Base-by-base conservation (phyloP, 2,888 invertebrate genomes). In the Pyrrhosoma nymphula region DNA sequence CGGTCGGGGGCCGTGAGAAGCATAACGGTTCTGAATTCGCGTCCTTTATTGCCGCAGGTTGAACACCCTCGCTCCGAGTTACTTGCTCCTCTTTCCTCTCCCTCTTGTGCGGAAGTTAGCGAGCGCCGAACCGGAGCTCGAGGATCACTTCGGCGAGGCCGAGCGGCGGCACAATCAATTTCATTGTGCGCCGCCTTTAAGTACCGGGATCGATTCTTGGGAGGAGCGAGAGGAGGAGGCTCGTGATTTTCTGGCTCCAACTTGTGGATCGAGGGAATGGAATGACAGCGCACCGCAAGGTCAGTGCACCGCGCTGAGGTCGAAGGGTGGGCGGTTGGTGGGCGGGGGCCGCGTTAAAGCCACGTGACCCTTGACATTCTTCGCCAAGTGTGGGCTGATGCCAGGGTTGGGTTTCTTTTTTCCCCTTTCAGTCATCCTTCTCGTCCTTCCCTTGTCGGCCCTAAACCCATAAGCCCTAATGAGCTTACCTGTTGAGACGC, bases 361-460 rank as follows among this genome's bases (percentile, higher is more conserved):
- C 69, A 82, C 35, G 35, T 82, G 82, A 82, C 82, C 82, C 82
- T 35, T 82, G 82, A 82, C 82, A 82, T 82, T 82, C 82, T 82
- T 35, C 82, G 30, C 12, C 30, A 82, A 82, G 82, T 35, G 82
- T 82, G 35, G 82, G 82, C 30, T 82, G 82, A 35, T 12, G n/a
- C 26, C 69, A 26, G 69, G 3, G 69, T 69, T 26, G n/a, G 69
- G 69, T 69, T 69, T 69, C 69, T 69, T 69, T 26, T n/a, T 47
- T 26, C 23, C 69, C 69, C 69, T 26, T 69, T n/a, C 69, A 20
- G 12, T 69, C 69, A 69, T 69, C 26, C n/a, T 8, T 47, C 47
- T 8, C 26, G 69, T 69, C 23, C 69, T 69, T n/a, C 69, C n/a
- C 69, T n/a, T 26, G 69, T n/a, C n/a, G 26, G 26, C 69, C 12